Conservation (phyloP, 2,113 vertebrate species). For the Megatriorchis doriae region DNA sequence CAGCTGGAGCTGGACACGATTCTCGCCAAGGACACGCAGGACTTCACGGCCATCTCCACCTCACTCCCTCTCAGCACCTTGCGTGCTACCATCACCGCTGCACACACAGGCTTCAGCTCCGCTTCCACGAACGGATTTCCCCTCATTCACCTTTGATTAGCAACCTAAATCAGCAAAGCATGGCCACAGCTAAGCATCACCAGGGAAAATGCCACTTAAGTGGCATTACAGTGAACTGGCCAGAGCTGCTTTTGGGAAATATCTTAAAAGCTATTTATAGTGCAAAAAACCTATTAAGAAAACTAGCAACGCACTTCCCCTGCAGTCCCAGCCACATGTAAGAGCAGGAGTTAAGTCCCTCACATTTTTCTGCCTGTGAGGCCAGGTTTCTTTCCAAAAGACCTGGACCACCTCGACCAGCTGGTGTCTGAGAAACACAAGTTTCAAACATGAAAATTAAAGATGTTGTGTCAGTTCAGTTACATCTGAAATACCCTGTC, state of each 20-base stretch:
- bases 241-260: not conserved
- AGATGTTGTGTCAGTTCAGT: rapidly evolving
- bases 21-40: rapidly evolving
- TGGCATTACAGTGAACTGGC: not conserved
- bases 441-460: not conserved
- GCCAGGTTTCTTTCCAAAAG: not conserved
- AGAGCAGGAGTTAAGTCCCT: not conserved
- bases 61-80: no score
- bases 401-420: no score
- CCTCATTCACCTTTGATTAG: not conserved
- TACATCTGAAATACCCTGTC: not conserved
- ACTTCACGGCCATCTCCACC: rapidly evolving
- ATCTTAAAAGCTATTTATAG: rapidly evolving
- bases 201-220: rapidly evolving
- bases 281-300: not conserved
- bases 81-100: rapidly evolving
- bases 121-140: not conserved
- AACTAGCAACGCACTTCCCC: not conserved
- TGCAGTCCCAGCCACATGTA: rapidly evolving
- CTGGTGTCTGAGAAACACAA: rapidly evolving
- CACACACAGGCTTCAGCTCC: rapidly evolving
- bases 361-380: not conserved
- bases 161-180: not conserved
- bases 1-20: rapidly evolving
- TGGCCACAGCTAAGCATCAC: not conserved